Conservation (phyloP, 2,797 vertebrate species). For the Antennarius maculatus region DNA sequence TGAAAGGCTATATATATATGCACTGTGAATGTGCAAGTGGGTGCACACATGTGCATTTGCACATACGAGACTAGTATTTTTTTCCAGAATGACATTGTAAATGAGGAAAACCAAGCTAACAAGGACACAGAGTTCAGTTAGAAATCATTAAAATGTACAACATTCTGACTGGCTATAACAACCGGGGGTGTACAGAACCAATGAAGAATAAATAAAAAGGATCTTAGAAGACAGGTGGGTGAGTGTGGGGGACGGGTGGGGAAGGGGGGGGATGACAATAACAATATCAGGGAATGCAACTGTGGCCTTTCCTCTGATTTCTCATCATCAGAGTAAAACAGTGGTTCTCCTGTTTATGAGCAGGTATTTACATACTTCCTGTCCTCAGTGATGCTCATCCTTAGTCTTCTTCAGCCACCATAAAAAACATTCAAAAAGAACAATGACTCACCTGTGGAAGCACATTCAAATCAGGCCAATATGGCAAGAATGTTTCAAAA, state of each 20-base stretch:
- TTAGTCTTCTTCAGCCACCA: slow-evolving; percentile 21
- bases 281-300: slow-evolving; percentile 43
- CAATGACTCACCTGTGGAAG: slow-evolving; percentile 13
- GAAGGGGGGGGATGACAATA: not conserved
- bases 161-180: slow-evolving; percentile 60
- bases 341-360: slow-evolving; percentile 28
- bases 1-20: slow-evolving; percentile 65
- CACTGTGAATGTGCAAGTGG: slow-evolving; percentile 41
- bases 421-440: slow-evolving; percentile 10
- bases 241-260: not conserved
- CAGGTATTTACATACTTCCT: slow-evolving; percentile 40
- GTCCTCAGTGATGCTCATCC: slow-evolving; percentile 14
- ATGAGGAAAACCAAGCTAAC: slow-evolving; percentile 83
- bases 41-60: slow-evolving; percentile 61
- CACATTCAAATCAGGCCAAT: slow-evolving; percentile 3
- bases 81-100: slow-evolving; percentile 79
- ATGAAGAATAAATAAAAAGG: slow-evolving; percentile 49
- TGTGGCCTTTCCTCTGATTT: slow-evolving; percentile 57
- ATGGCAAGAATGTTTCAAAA: not conserved
- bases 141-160: slow-evolving; percentile 85
- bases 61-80: slow-evolving; percentile 79
- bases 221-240: slow-evolving; percentile 25
- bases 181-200: slow-evolving; percentile 65
- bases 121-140: slow-evolving; percentile 77
- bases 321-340: slow-evolving; percentile 64